Conservation (phyloP, 1,140 invertebrate species). For the Mizuhopecten yessoensis region DNA sequence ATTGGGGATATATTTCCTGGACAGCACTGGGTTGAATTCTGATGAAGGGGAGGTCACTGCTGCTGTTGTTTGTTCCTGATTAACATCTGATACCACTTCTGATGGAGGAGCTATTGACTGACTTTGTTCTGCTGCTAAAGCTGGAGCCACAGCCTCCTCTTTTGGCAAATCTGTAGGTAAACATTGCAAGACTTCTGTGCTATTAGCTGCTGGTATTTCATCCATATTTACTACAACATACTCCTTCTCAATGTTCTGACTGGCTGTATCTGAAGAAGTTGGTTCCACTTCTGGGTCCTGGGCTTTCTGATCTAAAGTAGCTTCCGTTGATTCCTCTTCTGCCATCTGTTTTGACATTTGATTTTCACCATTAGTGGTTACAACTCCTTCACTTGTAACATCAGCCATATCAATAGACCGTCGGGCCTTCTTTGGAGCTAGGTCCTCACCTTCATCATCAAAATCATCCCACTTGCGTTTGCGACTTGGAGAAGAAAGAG, state of each 20-base stretch:
- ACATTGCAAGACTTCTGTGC: constrained; percentile 73
- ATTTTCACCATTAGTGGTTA: not conserved
- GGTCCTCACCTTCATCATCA: constrained; percentile 11
- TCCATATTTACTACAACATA: constrained; percentile 77
- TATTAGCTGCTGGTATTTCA: constrained; percentile 78
- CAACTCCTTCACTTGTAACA: constrained; percentile 5
- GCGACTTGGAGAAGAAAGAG: constrained; percentile 47
- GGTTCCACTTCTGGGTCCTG: constrained; percentile 20
- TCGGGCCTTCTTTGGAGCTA: not conserved
- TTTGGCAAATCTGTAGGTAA: constrained; percentile 59
- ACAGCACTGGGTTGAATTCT: constrained; percentile 65
- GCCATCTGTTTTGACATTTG: not conserved
- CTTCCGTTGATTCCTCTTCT: constrained; percentile 47
- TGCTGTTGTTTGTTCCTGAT: constrained; percentile 42
- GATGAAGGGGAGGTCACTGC: constrained; percentile 52
- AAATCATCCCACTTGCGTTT: constrained; percentile 50
- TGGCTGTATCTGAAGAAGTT: constrained; percentile 44
- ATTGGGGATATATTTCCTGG: constrained; percentile 73
- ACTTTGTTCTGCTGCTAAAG: not conserved
- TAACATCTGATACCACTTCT: constrained; percentile 44
- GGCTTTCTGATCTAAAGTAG: constrained; percentile 2
- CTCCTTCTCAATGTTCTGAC: constrained; percentile 67
- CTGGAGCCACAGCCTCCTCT: not conserved
- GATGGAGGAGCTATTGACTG: not conserved
- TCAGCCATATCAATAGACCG: constrained; percentile 42